Evolutionary conservation across 2,797 vertebrate species (phyloP).

Genomic region (Phyllotis vaccarum): DNA sequence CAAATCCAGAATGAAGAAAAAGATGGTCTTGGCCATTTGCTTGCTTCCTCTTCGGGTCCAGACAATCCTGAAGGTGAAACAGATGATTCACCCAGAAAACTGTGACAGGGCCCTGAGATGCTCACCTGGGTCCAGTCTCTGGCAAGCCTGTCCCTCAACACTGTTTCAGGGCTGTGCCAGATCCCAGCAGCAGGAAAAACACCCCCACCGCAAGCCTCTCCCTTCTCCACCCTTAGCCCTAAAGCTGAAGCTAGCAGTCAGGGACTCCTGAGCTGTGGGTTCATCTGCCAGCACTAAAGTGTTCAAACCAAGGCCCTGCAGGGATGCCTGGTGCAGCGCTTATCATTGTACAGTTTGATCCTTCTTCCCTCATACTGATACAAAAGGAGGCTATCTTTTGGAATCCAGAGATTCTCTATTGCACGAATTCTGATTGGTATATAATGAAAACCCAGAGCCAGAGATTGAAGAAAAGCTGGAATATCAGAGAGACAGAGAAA

Average conservation of each 20-base stretch:
- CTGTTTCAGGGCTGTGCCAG: not conserved
- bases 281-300: not conserved
- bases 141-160: not conserved
- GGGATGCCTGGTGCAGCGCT: not conserved
- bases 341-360: not conserved
- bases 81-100: not conserved
- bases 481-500: too few species aligned
- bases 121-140: not conserved
- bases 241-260: not conserved
- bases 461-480: too few species aligned
- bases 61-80: not conserved
- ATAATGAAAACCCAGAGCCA: too few species aligned
- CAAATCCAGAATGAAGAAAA: not conserved
- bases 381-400: not conserved
- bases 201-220: too few species aligned
- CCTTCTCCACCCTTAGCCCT: too few species aligned
- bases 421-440: too few species aligned
- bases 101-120: not conserved
- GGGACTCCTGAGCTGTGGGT: not conserved
- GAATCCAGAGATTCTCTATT: not conserved
- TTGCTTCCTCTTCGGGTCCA: not conserved
- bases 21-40: not conserved
- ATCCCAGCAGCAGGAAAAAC: not conserved
- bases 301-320: not conserved
- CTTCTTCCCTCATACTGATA: not conserved